phyloP scores from a whole-genome alignment of 1,140 invertebrate genomes.

The Ceratina japonica region DNA sequence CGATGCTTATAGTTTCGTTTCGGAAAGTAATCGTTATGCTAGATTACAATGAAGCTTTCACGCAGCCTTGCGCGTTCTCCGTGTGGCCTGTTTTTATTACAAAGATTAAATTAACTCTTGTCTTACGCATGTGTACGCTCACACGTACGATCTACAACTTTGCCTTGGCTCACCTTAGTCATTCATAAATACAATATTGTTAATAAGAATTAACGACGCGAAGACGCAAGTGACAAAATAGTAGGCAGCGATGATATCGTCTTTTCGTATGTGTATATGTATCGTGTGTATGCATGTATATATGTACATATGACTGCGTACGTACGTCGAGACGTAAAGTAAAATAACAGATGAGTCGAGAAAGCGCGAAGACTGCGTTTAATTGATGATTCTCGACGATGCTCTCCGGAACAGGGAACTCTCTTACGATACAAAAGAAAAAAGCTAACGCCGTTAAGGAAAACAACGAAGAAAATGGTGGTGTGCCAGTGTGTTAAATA shows the following conservation, averaged over 20 bases:
- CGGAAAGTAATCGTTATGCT: constrained; percentile 66
- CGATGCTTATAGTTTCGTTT: constrained; percentile 61
- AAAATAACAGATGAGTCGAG: too few species aligned
- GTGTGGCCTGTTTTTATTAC: constrained; percentile 44
- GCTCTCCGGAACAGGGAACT: constrained; percentile 23
- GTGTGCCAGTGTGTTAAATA: constrained; percentile 71
- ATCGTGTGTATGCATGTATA: neutral
- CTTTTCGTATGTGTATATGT: too few species aligned
- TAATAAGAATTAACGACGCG: too few species aligned
- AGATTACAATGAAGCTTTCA: constrained; percentile 71
- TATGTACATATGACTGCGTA: constrained; percentile 5
- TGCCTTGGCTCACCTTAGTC: too few species aligned
- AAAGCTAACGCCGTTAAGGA: constrained; percentile 47
- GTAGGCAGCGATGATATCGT: too few species aligned
- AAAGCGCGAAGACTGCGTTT: too few species aligned
- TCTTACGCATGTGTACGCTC: neutral
- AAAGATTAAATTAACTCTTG: constrained; percentile 38
- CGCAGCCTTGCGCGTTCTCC: constrained; percentile 69
- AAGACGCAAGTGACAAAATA: too few species aligned
- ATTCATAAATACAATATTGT: too few species aligned
- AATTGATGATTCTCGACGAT: too few species aligned
- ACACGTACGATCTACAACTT: neutral
- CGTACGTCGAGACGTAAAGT: neutral
- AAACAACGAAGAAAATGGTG: constrained; percentile 65
- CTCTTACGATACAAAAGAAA: constrained; percentile 44